Evolutionary conservation across 1,140 invertebrate species (phyloP).

Genomic region (Lordiphosa stackelbergi): DNA sequence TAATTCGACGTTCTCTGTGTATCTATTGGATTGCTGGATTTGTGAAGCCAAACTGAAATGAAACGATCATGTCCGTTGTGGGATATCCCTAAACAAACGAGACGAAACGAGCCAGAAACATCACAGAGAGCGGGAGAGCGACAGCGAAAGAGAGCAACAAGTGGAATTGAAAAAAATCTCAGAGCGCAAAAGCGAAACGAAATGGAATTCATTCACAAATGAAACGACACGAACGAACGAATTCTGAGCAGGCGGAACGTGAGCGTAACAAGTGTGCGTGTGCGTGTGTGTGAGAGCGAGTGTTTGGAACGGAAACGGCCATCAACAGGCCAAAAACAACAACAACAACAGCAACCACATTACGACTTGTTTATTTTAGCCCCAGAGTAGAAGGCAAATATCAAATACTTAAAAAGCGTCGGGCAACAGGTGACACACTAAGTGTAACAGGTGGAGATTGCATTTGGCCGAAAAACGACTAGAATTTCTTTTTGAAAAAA

Average conservation of each 20-base stretch:
- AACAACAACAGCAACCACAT: slow-evolving; percentile 43
- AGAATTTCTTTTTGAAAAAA: slow-evolving; percentile 23
- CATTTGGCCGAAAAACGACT: background rate
- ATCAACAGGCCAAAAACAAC: slow-evolving; percentile 63
- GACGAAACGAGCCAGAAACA: slow-evolving; percentile 45
- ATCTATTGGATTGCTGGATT: slow-evolving; percentile 76
- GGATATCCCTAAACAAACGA: slow-evolving; percentile 66
- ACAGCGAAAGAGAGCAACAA: slow-evolving; percentile 49
- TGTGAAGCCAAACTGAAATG: slow-evolving; percentile 75
- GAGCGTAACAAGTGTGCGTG: slow-evolving; percentile 15
- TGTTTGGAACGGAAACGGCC: slow-evolving; percentile 74
- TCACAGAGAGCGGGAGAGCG: slow-evolving; percentile 20
- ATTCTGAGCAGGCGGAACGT: slow-evolving; percentile 10
- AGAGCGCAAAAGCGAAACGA: slow-evolving; percentile 46
- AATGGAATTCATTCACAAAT: slow-evolving; percentile 72
- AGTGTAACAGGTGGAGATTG: slow-evolving; percentile 53
- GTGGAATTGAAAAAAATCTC: slow-evolving; percentile 62
- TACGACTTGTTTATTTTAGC: slow-evolving; percentile 55
- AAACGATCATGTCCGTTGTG: slow-evolving; percentile 65
- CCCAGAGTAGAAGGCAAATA: slow-evolving; percentile 44
- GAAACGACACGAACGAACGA: slow-evolving; percentile 20
- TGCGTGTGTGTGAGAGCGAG: slow-evolving; percentile 20
- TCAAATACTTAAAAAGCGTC: slow-evolving; percentile 33
- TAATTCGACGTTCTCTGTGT: slow-evolving; percentile 64
- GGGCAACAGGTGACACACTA: slow-evolving; percentile 63